Percentiles rank a stretch among this genome's conserved stretches.
Evolutionary conservation across 2,797 vertebrate genomes (phyloP).

Genomic region (Diplodus sargus): DNA sequence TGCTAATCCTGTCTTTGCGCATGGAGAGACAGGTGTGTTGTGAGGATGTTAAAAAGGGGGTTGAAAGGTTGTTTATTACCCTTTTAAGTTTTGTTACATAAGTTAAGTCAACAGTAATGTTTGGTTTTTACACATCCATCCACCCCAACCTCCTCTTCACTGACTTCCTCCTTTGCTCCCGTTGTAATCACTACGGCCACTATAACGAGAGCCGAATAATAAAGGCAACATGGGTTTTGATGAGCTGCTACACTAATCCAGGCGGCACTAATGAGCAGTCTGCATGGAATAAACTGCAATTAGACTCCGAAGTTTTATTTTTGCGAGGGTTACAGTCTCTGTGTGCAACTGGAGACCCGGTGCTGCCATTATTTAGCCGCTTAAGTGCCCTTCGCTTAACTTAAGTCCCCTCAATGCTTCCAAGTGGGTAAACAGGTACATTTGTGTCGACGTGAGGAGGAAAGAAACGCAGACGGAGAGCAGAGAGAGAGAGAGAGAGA

Average conservation of each 20-base stretch:
- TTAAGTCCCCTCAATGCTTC: neutral
- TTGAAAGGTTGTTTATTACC: no score
- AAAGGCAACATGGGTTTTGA: no score
- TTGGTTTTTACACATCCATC: neutral
- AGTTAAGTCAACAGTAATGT: no score
- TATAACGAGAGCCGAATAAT: no score
- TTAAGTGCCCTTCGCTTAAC: neutral
- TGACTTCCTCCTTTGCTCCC: no score
- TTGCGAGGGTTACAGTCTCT: neutral
- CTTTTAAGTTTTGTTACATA: neutral
- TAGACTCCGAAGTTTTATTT: neutral
- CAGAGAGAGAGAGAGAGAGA: no score
- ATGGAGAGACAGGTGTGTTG: no score
- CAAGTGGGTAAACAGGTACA: neutral
- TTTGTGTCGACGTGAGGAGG: neutral
- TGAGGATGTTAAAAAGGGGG: no score
- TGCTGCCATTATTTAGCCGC: neutral
- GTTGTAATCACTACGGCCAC: no score
- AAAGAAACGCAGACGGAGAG: constrained; percentile 16
- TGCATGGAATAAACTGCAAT: neutral
- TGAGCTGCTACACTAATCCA: neutral
- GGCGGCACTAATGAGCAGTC: neutral
- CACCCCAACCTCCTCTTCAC: neutral
- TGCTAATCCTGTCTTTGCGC: no score
- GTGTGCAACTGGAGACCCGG: no score